Conservation (phyloP, 2,888 invertebrate genomes). For the Odontomyia ornata region DNA sequence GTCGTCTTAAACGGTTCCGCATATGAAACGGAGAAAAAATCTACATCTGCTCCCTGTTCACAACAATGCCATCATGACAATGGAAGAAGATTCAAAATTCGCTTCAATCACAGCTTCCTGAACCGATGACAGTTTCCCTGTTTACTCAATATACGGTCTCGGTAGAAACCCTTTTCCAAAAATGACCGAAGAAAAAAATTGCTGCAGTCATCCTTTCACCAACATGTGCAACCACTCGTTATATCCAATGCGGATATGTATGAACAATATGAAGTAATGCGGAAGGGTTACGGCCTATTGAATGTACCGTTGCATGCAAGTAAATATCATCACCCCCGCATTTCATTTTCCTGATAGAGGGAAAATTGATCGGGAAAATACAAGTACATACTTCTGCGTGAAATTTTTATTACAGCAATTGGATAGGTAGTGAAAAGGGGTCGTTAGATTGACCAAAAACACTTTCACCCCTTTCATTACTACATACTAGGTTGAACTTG, state of each 20-base stretch:
- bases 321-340: slow-evolving; percentile 45
- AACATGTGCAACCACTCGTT: slow-evolving; percentile 25
- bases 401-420: not conserved
- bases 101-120: slow-evolving; percentile 41
- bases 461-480: slow-evolving; percentile 5
- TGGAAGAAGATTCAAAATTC: slow-evolving; percentile 24
- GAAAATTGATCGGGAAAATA: slow-evolving; percentile 12
- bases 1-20: slow-evolving; percentile 32
- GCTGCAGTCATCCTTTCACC: slow-evolving; percentile 17
- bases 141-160: slow-evolving; percentile 21
- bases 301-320: slow-evolving; percentile 48
- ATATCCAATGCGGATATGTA: slow-evolving; percentile 8
- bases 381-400: not conserved
- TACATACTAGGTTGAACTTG: not conserved
- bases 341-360: slow-evolving; percentile 22
- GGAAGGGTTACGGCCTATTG: slow-evolving; percentile 53
- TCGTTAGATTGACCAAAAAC: slow-evolving; percentile 20
- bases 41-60: slow-evolving; percentile 24
- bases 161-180: slow-evolving; percentile 17
- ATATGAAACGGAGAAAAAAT: slow-evolving; percentile 13
- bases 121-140: slow-evolving; percentile 43
- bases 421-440: not conserved
- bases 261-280: slow-evolving; percentile 54
- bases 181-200: not conserved
- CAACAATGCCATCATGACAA: slow-evolving; percentile 4